Evolutionary conservation across 2,797 vertebrate species (phyloP), one percentile per base, ranked within the genome.

Genomic region (Percopsis omiscomaycus): DNA sequence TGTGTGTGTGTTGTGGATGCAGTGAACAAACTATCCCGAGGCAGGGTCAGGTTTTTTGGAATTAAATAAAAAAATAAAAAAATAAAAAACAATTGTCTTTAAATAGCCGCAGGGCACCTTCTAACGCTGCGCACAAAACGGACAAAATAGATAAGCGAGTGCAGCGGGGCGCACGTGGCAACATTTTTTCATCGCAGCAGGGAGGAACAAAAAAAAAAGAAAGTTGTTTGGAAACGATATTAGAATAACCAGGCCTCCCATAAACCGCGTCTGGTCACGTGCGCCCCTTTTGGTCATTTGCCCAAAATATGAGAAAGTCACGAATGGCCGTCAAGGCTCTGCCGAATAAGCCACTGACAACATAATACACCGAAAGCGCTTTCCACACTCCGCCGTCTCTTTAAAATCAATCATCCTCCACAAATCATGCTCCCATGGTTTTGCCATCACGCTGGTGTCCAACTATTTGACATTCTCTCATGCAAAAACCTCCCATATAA

Each of bases 401-500:
- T 86, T 83, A 86, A 78, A 87, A 87, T 81, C 81, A 83, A 82
- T 89, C 84, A 84, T 81, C 75, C 11, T 8, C 73, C 66, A 78
- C 77, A 86, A 84, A 85, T 86, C 81, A 77, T 74, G 79, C 74
- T 84, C 73, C 66, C 66, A 61, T 86, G 83, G 69, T 86, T 85
- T 88, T 79, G 66, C 77, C 79, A 86, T 86, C 78, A 84, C 59
- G 55, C 64, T 53, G 0, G 2, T 12, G 59, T 84, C 77, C 83
- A 82, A 81, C 61, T 61, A 78, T 84, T 84, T 86, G 81, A 84
- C 86, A 79, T 77, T 53, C 62, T 76, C 60, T 77, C 69, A 88
- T 89, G 87, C 89, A 88, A 86, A 92, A 89, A 85, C 81, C 77
- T 37, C 84, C 64, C 30, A 3, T 69, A 71, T 66, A 80, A 75